phyloP scores from a whole-genome alignment of 2,888 invertebrate genomes.

The Calameuta idolon region DNA sequence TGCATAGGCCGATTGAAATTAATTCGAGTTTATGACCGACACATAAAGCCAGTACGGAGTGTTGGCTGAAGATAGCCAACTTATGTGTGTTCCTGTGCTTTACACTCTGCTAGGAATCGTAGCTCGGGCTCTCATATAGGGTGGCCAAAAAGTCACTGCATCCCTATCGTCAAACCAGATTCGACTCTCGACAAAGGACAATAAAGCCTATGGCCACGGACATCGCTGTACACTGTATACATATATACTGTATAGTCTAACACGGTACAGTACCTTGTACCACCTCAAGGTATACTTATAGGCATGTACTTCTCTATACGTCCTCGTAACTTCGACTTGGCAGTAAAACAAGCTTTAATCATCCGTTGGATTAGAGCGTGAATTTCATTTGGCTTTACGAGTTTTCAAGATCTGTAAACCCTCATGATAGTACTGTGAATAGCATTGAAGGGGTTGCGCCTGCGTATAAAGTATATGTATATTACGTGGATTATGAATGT shows the following conservation, averaged over 20 bases:
- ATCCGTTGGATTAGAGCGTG: slow-evolving; percentile 58
- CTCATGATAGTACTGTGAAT: slow-evolving; percentile 1
- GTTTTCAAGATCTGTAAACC: slow-evolving; percentile 56
- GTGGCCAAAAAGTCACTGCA: slow-evolving; percentile 1
- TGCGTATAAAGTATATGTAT: neutral
- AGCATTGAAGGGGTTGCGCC: neutral
- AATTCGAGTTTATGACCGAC: slow-evolving; percentile 61
- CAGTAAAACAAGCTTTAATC: slow-evolving; percentile 59
- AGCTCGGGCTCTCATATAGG: neutral
- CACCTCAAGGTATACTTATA: neutral
- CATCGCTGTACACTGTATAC: neutral
- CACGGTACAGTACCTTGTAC: neutral
- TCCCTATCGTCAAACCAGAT: neutral
- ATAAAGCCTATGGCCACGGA: neutral
- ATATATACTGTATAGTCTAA: neutral
- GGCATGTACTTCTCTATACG: neutral
- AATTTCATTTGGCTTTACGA: slow-evolving; percentile 65
- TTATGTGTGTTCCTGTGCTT: slow-evolving; percentile 35
- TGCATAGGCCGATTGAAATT: slow-evolving; percentile 63
- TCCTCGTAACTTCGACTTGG: slow-evolving; percentile 40
- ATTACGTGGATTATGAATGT: neutral
- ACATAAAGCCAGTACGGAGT: slow-evolving; percentile 49
- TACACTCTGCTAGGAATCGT: neutral
- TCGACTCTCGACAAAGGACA: neutral
- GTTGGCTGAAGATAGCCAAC: slow-evolving; percentile 51